Evolutionary conservation across 2,797 vertebrate genomes (phyloP), one percentile per base, ranked within the genome.

Genomic region (Coracias cyanogaster): DNA sequence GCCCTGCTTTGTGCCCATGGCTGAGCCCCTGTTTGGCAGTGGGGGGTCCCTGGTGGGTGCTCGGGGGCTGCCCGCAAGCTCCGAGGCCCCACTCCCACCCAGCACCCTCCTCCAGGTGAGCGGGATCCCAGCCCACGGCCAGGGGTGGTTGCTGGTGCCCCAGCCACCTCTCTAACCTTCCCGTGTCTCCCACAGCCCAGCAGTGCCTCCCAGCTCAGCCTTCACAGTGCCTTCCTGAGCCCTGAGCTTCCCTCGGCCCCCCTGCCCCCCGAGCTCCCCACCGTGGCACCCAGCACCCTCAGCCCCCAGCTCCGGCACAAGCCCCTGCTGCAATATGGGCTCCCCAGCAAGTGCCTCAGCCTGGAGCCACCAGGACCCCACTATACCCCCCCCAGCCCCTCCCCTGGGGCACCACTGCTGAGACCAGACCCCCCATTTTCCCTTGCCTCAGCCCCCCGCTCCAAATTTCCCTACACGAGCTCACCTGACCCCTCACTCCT

Each of bases 381-480:
- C 61, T 88, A 84, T 1, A 89, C 97, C 5, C 18, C 97, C 14
- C 71, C 97, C 10, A 58, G 95, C 31, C 95, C 95, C 0, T 96
- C 98, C 5, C 90, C 97, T 1, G 76, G 74, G 46, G 45, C 97
- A 2, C 97, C 94, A 3, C 86, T 97, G 7, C 82, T 97, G 21
- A 90, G 95, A 31, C 97, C 95, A 0, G 98, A 97, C 6, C n/a
- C 97, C 28, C 95, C 96, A 1, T 98, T 98, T 91, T 78, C 98
- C 9, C 96, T 86, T 0, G 1, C 98, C 67, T 97, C 98, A 0
- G 46, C 94, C 13, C 96, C 97, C 3, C 98, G 80, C 79, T 95
- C 98, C 64, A 99, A 98, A 87, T 98, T 99, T n/a, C 97, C 98
- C 52, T 98, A 98, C 49, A 21, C 95, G 3, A 37, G 96, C 70